Evolutionary conservation across 2,888 invertebrate genomes (phyloP).

Genomic region (Incurvaria masculella): DNA sequence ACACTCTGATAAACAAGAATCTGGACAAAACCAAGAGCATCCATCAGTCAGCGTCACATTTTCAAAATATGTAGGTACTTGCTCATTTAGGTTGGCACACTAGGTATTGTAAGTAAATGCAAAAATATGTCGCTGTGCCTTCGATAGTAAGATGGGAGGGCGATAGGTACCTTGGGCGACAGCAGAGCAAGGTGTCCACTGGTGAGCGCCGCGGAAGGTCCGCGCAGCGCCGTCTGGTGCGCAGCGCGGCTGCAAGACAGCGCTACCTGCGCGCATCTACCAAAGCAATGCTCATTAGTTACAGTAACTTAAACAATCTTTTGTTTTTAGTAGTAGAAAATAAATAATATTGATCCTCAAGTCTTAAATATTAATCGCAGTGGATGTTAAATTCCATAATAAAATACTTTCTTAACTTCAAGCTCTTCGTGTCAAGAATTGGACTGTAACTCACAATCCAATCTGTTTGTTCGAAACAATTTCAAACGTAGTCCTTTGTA

Average conservation of each 20-base stretch:
- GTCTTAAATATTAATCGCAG: neutral
- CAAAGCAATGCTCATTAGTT: neutral
- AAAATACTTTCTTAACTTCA: neutral
- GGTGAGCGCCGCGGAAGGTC: conserved; percentile 27
- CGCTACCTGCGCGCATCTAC: conserved; percentile 45
- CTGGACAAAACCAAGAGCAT: too few species aligned
- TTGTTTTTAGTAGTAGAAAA: neutral
- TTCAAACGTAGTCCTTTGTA: too few species aligned
- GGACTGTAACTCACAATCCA: neutral
- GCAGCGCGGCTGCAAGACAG: conserved; percentile 41
- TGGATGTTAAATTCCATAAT: neutral
- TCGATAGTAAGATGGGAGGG: too few species aligned
- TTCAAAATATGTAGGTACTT: too few species aligned
- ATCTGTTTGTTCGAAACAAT: neutral
- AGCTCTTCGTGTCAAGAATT: neutral
- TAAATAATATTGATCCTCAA: neutral
- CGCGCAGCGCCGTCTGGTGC: conserved; percentile 42
- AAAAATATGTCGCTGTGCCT: too few species aligned
- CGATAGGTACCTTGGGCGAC: conserved; percentile 48
- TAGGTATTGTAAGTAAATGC: too few species aligned
- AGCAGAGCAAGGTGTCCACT: conserved; percentile 37
- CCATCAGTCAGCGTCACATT: too few species aligned
- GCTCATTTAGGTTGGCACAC: too few species aligned
- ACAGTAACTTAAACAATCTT: conserved; percentile 11
- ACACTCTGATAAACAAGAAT: too few species aligned